These are phyloP conservation scores for Leptinotarsa lineolata DNA, from an alignment of 1,140 invertebrate species.

Conservation along the genomic window DNA sequence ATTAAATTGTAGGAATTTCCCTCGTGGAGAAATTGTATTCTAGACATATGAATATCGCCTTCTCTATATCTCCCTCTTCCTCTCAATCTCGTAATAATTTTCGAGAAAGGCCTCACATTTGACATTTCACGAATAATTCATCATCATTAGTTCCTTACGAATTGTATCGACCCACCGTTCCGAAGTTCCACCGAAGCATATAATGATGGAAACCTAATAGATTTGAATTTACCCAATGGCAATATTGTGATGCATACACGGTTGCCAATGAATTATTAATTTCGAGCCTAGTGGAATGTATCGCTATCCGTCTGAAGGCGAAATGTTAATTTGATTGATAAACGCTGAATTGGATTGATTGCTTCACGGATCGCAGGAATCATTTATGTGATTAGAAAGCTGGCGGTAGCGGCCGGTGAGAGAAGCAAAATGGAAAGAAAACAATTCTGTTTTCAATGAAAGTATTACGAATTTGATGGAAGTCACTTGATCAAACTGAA, in stretches of 20 bases:
- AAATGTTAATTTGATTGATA: slow-evolving; percentile 31
- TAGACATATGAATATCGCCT: too few species aligned
- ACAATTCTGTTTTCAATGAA: neutral
- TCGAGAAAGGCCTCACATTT: neutral
- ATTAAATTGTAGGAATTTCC: too few species aligned
- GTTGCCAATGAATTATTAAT: neutral
- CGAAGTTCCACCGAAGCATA: neutral
- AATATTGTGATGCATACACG: neutral
- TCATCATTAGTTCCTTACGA: neutral
- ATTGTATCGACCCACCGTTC: neutral
- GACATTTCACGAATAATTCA: neutral
- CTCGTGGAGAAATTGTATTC: too few species aligned
- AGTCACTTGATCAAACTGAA: too few species aligned
- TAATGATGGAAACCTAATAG: slow-evolving; percentile 8
- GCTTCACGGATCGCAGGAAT: slow-evolving; percentile 19
- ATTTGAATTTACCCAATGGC: neutral
- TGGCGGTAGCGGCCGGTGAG: slow-evolving; percentile 19
- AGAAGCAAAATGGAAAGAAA: neutral
- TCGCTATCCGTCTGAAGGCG: slow-evolving; percentile 5
- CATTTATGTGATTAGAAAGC: slow-evolving; percentile 36
- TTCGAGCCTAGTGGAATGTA: neutral
- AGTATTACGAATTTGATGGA: too few species aligned
- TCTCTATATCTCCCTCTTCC: too few species aligned
- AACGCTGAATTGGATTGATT: slow-evolving; percentile 37
- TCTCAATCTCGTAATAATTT: neutral